phyloP scores from a whole-genome alignment of 2,797 vertebrate genomes.

The Saxicola maurus region DNA sequence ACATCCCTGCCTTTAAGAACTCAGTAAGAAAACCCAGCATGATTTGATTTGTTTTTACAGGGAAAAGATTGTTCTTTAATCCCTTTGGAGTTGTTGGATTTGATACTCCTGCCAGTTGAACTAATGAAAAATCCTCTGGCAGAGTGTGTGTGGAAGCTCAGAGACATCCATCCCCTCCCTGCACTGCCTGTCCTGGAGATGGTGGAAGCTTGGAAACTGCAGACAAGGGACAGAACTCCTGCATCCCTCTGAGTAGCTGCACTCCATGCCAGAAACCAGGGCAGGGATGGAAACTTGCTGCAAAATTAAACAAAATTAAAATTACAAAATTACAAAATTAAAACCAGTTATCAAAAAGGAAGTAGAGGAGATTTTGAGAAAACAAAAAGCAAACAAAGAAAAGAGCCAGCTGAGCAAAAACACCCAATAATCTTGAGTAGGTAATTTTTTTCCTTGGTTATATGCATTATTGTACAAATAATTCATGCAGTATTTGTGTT shows the following conservation, averaged over 20 bases:
- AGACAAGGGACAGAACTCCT: neutral
- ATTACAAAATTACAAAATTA: neutral
- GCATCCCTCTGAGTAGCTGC: neutral
- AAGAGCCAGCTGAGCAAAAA: neutral
- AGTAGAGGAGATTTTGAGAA: neutral
- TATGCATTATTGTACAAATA: neutral
- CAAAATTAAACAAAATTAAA: too few relatives aligned
- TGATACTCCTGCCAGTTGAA: conserved; percentile 35
- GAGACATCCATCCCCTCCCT: neutral
- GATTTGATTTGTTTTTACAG: conserved; percentile 58
- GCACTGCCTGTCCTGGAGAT: neutral
- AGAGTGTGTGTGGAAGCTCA: neutral
- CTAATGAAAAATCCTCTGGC: conserved; percentile 52
- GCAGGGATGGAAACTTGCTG: neutral
- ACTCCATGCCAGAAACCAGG: neutral
- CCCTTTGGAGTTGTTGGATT: conserved; percentile 45
- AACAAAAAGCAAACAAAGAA: neutral
- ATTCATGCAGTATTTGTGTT: neutral
- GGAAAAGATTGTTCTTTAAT: conserved; percentile 37
- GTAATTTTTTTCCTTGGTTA: neutral
- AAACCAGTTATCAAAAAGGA: neutral
- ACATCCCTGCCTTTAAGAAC: conserved; percentile 8
- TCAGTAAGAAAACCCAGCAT: conserved; percentile 10
- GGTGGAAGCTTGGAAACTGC: neutral
- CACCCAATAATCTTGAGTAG: neutral